A percentile compares a stretch with the other conserved stretches of the same genome.
Evolutionary conservation across 2,113 vertebrate genomes (phyloP).

Genomic region (Columbina picui): DNA sequence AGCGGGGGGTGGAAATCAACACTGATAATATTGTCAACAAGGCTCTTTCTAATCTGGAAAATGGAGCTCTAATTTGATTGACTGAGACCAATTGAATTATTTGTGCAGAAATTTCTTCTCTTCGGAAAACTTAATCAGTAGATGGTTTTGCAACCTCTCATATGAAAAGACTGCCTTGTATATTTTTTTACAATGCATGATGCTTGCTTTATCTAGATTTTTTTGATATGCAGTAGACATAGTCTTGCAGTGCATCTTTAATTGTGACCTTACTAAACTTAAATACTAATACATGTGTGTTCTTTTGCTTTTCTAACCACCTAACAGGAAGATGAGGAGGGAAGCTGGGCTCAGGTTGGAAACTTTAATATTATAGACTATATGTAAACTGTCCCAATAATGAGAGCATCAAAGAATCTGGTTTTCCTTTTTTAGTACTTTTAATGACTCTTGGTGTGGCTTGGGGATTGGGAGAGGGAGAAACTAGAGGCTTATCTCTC

Average conservation of each 20-base stretch:
- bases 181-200: conserved; percentile 52
- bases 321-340: conserved; percentile 98
- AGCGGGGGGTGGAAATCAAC: background rate
- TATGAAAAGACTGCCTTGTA: background rate
- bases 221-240: background rate
- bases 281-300: conserved; percentile 75
- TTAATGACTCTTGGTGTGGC: background rate
- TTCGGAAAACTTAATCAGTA: conserved; percentile 13
- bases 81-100: background rate
- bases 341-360: conserved; percentile 99
- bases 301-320: conserved; percentile 90
- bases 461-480: background rate
- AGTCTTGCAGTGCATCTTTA: background rate
- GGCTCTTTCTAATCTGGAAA: background rate
- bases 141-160: conserved; percentile 3
- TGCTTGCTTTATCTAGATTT: conserved; percentile 5
- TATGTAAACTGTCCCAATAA: conserved; percentile 29
- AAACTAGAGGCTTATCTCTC: background rate
- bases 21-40: background rate
- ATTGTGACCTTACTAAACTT: conserved; percentile 23
- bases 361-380: conserved; percentile 69
- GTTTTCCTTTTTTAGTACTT: background rate
- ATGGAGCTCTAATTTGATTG: background rate
- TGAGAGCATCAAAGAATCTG: background rate
- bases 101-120: background rate